Evolutionary conservation across 35 echinoderm and acorn worm species (phyloP), one percentile per base, ranked within the genome.

Genomic region (Apostichopus japonicus): DNA sequence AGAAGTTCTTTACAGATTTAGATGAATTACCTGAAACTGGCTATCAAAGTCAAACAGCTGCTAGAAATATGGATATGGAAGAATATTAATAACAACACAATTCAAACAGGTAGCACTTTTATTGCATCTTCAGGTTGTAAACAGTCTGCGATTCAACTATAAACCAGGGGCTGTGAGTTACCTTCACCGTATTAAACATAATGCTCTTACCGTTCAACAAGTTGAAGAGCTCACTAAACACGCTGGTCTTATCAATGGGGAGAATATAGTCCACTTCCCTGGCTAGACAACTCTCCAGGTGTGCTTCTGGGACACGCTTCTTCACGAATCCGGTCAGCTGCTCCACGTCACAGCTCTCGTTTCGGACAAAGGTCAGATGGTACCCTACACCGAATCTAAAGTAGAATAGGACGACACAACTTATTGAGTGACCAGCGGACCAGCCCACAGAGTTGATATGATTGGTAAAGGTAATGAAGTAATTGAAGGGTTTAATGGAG

Each of bases 321-420:
- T 95, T 88, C 86, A 99, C 92, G 8, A 95, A 23, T 15, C 71
- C 80, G 1, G 79, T 77, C 27, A 99, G 79, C 8, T 16, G 24
- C 21, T 65, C 61, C 54, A 95, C 83, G 79, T 92, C 90, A 87
- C 92, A 94, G 19, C 79, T 80, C 22, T 92, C 77, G 61, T 94
- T 96, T 71, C 92, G 87, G 2, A 99, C 97, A 19, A 99, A 90
- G 53, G 95, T 99, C 94, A 99, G 87, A 78, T 99, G 97, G 86
- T 96, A 96, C 6, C 97, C 97, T 23, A 96, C 93, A 11, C 97
- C 97, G 93, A 95, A 98, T 70, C 96, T 98, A 70, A 16, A 57
- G 79, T 21, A 70, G 53, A 13, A 61, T 8, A 10, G 57, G 57
- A 13, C 57, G 57, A 61, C 57, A 61, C 13, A 10, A 10, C 3